These are phyloP conservation scores for Alectura lathami DNA, from an alignment of 2,113 vertebrate species.

Conservation along the genomic window DNA sequence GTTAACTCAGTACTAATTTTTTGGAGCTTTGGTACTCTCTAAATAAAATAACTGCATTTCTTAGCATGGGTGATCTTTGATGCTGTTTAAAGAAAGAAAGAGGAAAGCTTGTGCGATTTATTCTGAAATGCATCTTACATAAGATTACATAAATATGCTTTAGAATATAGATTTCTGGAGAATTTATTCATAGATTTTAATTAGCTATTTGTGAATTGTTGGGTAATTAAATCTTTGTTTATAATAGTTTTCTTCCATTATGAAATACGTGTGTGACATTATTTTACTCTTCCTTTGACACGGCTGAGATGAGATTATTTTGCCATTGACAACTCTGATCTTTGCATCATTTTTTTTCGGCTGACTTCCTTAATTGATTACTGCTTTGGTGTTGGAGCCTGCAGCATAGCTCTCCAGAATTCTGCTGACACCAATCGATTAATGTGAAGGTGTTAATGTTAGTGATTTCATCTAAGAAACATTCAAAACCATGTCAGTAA, in stretches of 20 bases:
- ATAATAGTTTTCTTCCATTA: constrained; percentile 3
- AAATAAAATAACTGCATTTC: not conserved
- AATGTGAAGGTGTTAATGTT: constrained; percentile 73
- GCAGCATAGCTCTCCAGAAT: constrained; percentile 68
- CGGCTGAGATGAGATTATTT: constrained; percentile 69
- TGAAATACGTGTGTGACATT: not conserved
- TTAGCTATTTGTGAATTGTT: not conserved
- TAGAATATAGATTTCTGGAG: not conserved
- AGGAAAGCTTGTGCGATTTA: not conserved
- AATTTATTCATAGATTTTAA: not conserved
- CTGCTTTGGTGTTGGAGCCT: constrained; percentile 62
- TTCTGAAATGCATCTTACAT: not conserved
- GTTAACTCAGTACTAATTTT: not conserved
- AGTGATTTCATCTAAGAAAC: constrained; percentile 69
- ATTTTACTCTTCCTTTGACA: constrained; percentile 55
- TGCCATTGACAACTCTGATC: constrained; percentile 74
- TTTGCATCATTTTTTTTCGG: constrained; percentile 72
- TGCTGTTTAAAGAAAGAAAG: not conserved
- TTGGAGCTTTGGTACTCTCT: not conserved
- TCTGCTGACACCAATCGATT: constrained; percentile 72
- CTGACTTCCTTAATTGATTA: constrained; percentile 75
- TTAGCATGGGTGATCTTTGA: not conserved
- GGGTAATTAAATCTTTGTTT: not conserved
- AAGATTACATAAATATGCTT: not conserved
- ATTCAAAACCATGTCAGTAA: constrained; percentile 70